A percentile compares a stretch with the other conserved stretches of the same genome.
Conservation (phyloP, 2,888 invertebrate genomes). For the Apotomis betuletana region DNA sequence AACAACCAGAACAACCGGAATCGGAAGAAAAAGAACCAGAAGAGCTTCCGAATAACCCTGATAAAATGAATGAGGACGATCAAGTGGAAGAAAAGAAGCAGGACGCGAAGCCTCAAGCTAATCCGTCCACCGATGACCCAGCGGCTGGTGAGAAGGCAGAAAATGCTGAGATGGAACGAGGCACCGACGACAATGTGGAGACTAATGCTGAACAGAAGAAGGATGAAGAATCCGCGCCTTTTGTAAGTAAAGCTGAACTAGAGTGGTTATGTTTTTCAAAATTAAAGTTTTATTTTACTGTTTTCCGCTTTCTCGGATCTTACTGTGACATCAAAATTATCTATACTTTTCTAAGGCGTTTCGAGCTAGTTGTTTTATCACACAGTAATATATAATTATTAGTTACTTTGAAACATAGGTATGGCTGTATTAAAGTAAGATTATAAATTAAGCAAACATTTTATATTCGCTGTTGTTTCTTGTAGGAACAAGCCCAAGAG, state of each 20-base stretch:
- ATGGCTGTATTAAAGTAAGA: no score
- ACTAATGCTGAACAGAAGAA: conserved; percentile 76
- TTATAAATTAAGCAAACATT: no score
- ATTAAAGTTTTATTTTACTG: no score
- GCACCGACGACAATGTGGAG: conserved; percentile 78
- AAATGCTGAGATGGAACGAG: conserved; percentile 75
- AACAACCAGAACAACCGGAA: conserved; percentile 53
- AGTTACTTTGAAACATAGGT: no score
- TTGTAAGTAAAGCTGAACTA: conserved; percentile 59
- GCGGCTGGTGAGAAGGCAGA: conserved; percentile 78
- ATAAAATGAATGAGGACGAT: conserved; percentile 72
- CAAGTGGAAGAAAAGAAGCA: conserved; percentile 72
- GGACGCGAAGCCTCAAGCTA: conserved; percentile 79
- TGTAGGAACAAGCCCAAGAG: conserved; percentile 83
- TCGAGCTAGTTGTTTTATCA: no score
- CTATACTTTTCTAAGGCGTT: no score
- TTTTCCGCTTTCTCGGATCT: no score
- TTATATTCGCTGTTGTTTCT: not conserved
- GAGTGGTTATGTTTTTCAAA: no score
- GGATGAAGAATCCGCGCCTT: conserved; percentile 72
- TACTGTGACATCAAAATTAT: no score
- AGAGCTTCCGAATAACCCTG: conserved; percentile 71
- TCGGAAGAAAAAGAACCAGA: conserved; percentile 58
- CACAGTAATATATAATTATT: no score
- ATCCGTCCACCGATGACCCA: conserved; percentile 76